Base-by-base conservation (phyloP, 2,797 vertebrate genomes). In the Spondyliosoma cantharus region DNA sequence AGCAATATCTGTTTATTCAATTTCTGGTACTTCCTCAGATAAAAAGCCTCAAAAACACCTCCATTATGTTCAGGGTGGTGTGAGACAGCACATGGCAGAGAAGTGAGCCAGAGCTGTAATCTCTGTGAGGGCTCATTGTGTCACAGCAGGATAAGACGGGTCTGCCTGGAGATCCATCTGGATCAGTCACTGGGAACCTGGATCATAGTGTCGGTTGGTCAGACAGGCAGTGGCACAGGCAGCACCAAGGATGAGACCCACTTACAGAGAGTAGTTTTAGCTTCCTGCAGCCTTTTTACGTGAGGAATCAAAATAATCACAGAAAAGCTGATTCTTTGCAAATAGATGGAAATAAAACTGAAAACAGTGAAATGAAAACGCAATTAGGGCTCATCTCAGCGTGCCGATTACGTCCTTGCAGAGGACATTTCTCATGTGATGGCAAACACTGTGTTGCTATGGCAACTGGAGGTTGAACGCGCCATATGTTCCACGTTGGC, bases 361-460 rank as follows among this genome's bases (percentile, higher is more conserved):
- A 71, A 49, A 59, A 57, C 20, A 54, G 2, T 20, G 24, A 25
- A 71, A 82, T 54, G 52, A 63, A 27, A 20, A 19, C 12, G 22
- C 24, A 70, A 85, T 69, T 43, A n/a, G 46, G 37, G 45, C 37
- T 74, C 4, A 62, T 75, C 83, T 83, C 63, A 68, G 46, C 11
- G 32, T 61, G 65, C 37, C 1, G 1, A 63, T 79, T 57, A 56
- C 53, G 27, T 70, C 72, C 61, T 83, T 80, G 74, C 66, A 85
- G 80, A 70, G 61, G 86, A 85, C 48, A 81, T 83, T 65, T 89
- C 72, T 80, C 70, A 88, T 78, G 58, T 43, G 65, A 84, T 71
- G 73, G 76, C 88, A 92, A 91, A 92, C 79, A 89, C 80, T 78
- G 82, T 80, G 93, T 95, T 94, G 84, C 93, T 76, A 94, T 94